Evolutionary conservation across 2,888 invertebrate genomes (phyloP).

Genomic region (Lutraria lutraria): DNA sequence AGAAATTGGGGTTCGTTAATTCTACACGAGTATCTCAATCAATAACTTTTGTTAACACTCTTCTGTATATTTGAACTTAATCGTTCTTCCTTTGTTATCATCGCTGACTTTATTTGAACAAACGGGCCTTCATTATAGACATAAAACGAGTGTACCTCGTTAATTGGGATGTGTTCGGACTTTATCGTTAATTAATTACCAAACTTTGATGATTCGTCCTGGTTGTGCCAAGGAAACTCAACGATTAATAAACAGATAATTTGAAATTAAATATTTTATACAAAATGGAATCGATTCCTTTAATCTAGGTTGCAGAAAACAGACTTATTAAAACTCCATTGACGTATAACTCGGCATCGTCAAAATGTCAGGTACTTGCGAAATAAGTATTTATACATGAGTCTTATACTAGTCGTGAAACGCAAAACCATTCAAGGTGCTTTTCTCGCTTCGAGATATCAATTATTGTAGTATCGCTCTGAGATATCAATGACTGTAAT

Average conservation of each 20-base stretch:
- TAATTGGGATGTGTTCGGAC: conserved; percentile 45
- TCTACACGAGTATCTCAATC: conserved; percentile 47
- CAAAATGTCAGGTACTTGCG: no score
- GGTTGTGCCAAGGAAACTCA: conserved; percentile 15
- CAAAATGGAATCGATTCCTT: not conserved
- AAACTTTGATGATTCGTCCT: not conserved
- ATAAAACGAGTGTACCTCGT: conserved; percentile 17
- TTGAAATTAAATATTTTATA: conserved; percentile 13
- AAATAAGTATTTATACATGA: no score
- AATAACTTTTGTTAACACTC: conserved; percentile 28
- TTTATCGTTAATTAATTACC: conserved; percentile 24
- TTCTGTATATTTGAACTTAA: conserved; percentile 32
- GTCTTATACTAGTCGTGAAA: no score
- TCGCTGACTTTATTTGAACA: conserved; percentile 43
- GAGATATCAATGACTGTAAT: no score
- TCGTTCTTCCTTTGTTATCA: conserved; percentile 31
- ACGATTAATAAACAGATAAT: conserved; percentile 11
- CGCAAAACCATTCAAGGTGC: no score
- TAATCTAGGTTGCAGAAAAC: not conserved
- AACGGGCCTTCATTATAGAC: conserved; percentile 34
- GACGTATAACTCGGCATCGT: no score
- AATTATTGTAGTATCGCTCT: no score
- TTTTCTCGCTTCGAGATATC: no score
- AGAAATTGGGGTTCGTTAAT: conserved; percentile 18
- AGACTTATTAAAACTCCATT: not conserved